Percentiles rank a stretch among this genome's conserved stretches.
Conservation (phyloP, 2,113 vertebrate genomes). For the Corvus cornix region DNA sequence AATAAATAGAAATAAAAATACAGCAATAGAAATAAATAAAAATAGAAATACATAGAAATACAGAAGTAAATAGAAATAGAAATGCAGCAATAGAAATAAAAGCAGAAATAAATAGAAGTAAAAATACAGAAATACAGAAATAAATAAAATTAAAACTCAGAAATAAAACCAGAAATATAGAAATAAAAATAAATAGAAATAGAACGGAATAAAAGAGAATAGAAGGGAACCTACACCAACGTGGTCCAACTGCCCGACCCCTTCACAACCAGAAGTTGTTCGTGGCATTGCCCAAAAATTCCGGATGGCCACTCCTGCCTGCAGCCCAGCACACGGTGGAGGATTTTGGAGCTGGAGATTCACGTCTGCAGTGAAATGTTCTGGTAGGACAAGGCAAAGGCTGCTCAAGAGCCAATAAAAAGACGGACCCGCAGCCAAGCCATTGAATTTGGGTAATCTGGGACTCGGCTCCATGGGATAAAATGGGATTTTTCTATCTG, state of each 20-base stretch:
- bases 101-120: not conserved
- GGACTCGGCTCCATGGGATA: not conserved
- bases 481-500: not conserved
- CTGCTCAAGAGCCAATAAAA: not conserved
- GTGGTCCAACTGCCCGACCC: not conserved
- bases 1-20: not conserved
- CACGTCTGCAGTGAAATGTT: rapidly evolving
- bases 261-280: not conserved
- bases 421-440: not conserved
- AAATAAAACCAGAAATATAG: not conserved
- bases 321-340: not conserved
- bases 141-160: not conserved
- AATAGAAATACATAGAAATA: not conserved
- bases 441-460: not conserved
- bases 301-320: rapidly evolving
- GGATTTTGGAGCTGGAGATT: not conserved
- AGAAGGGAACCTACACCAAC: not conserved
- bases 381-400: not conserved
- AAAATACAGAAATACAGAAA: not conserved
- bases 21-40: not conserved
- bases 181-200: rapidly evolving
- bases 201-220: not conserved
- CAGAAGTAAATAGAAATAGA: not conserved
- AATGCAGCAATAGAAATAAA: not conserved
- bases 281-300: not conserved